Base-by-base conservation (phyloP, 2,888 invertebrate genomes). In the Blastobasis adustella region DNA sequence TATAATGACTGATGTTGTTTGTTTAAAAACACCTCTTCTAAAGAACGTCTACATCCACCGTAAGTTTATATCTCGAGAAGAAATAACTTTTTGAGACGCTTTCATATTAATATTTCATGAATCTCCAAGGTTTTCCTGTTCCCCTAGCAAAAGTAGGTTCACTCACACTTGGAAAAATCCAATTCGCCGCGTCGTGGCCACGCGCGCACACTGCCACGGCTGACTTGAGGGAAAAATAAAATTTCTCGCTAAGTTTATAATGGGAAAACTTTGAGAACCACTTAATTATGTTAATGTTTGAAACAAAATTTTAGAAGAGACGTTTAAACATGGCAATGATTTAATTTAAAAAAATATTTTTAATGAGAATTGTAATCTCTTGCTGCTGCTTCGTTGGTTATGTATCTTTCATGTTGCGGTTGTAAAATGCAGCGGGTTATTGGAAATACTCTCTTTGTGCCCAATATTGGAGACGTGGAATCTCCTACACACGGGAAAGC, bases 251-350 rank as follows among this genome's bases (percentile, higher is more conserved):
- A 88, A 88, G 88, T 88, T 88, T 87, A 87, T 88, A 88, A 88
- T 88, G 88, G 88, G 88, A 88, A 88, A 88, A 88, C 87, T 88
- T 88, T 86, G 86, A 86, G 87, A 88, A 86, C 88, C 88, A 88
- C 88, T 88, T 88, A 88, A 88, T 88, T 88, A 88, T 88, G 88
- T 88, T 88, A 88, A 88, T 88, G 88, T 88, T 87, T 83, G 82
- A 88, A 88, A 88, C 88, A 84, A 86, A 87, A 88, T 87, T 88
- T 85, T 80, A 86, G 82, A 82, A 82, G 80, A 83, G 84, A 86
- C 78, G 79, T 80, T 88, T 84, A 81, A 84, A 84, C 76, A 84
- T 70, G 79, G 78, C 80, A 80, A 82, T 83, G 74, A 81, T 80
- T 82, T 79, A 70, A 82, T 79, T 81, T 76, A 66, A 71, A 78